Conservation (phyloP, 2,797 vertebrate species). For the Myoxocephalus aenaeus region DNA sequence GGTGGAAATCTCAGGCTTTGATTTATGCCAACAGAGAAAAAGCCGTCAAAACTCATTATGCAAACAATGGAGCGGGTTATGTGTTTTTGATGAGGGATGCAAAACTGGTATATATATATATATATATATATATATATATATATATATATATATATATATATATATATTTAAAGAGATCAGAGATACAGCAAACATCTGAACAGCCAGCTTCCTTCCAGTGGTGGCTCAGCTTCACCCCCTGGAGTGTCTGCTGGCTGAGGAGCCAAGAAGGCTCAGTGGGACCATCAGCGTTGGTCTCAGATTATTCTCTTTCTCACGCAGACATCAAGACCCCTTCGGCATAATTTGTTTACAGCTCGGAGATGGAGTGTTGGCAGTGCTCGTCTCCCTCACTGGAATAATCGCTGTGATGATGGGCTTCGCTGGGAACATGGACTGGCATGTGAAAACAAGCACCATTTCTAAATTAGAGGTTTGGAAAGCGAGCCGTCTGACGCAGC, state of each 20-base stretch:
- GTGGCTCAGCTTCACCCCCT: constrained; percentile 4
- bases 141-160: constrained; percentile 17
- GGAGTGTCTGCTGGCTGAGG: constrained; percentile 42
- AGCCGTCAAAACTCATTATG: constrained; percentile 54
- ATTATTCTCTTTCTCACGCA: constrained; percentile 64
- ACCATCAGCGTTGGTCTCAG: constrained; percentile 57
- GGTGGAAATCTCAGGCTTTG: constrained; percentile 54
- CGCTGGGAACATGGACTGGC: constrained; percentile 60
- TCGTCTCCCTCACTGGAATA: constrained; percentile 71
- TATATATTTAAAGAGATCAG: too few relatives aligned
- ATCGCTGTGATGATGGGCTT: constrained; percentile 80
- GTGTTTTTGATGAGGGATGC: constrained; percentile 30
- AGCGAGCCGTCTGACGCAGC: constrained; percentile 35
- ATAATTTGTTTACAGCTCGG: constrained; percentile 76
- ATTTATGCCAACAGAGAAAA: constrained; percentile 47
- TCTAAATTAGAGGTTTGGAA: constrained; percentile 61
- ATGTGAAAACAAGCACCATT: constrained; percentile 69
- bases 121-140: too few relatives aligned
- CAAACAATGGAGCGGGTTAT: constrained; percentile 33
- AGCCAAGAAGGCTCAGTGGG: constrained; percentile 39
- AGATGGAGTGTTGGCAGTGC: constrained; percentile 70
- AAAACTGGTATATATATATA: constrained; percentile 31
- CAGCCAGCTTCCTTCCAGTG: constrained; percentile 10
- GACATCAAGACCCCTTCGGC: constrained; percentile 64
- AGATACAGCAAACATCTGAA: constrained; percentile 7